Conservation (phyloP, 1,140 invertebrate species). For the Thalassaphorura encarpata region DNA sequence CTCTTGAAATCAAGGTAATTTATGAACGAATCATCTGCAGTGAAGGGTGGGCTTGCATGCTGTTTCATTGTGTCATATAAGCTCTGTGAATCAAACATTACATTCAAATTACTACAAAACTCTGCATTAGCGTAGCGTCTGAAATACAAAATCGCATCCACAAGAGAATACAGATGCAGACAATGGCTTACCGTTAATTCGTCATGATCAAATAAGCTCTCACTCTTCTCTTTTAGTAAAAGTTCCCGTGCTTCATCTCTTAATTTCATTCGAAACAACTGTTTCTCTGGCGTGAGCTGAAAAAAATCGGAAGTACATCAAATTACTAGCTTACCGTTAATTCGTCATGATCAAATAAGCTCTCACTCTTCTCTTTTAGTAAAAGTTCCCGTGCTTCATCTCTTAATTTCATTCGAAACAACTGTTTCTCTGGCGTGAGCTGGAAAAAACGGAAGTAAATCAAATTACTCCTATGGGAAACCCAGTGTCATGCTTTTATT, state of each 20-base stretch:
- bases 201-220: conserved; percentile 71
- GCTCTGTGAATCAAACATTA: conserved; percentile 63
- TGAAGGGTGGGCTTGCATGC: conserved; percentile 54
- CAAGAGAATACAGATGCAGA: not conserved
- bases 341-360: conserved; percentile 76
- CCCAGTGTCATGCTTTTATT: too few relatives aligned
- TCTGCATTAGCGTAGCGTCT: not conserved
- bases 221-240: conserved; percentile 71
- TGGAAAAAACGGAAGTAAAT: not conserved
- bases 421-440: not conserved
- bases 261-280: conserved; percentile 45
- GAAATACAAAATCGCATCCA: not conserved
- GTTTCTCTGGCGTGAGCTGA: not conserved
- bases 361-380: conserved; percentile 67
- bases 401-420: conserved; percentile 49
- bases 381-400: conserved; percentile 78
- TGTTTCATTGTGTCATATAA: too few relatives aligned
- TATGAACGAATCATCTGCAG: conserved; percentile 69
- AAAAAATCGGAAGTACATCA: not conserved
- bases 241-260: conserved; percentile 74
- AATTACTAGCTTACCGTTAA: conserved; percentile 54
- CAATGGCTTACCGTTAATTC: conserved; percentile 57
- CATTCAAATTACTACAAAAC: conserved; percentile 56
- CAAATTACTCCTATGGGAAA: too few relatives aligned
- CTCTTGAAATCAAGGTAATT: conserved; percentile 74